These are phyloP conservation scores for Pterostichus madidus DNA, from an alignment of 2,888 invertebrate species.

Conservation along the genomic window DNA sequence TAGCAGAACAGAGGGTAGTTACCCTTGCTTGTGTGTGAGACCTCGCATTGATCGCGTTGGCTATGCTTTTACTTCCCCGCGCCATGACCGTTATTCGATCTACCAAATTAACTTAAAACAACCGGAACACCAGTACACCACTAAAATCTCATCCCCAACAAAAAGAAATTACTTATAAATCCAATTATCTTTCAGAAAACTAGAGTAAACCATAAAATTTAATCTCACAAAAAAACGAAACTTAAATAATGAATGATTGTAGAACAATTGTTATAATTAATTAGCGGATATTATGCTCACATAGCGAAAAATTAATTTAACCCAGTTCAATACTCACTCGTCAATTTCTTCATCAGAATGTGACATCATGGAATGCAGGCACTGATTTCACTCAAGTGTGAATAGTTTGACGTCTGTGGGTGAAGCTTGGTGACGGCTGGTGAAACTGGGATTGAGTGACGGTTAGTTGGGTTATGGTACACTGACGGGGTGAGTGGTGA, in stretches of 20 bases:
- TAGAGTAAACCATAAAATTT: not conserved
- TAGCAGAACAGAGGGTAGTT: constrained; percentile 44
- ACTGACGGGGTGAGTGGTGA: not conserved
- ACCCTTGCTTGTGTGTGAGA: constrained; percentile 30
- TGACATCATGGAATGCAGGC: constrained; percentile 41
- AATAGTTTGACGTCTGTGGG: no score
- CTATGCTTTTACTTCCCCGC: constrained; percentile 20
- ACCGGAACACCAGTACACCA: not conserved
- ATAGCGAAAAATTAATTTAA: not conserved
- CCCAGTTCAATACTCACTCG: constrained; percentile 46
- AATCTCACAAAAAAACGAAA: not conserved
- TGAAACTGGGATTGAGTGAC: not conserved
- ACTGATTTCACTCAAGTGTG: constrained; percentile 27
- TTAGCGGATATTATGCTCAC: no score
- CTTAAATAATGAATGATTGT: not conserved
- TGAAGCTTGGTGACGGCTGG: not conserved
- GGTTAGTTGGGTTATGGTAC: constrained; percentile 1
- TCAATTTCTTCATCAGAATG: constrained; percentile 63
- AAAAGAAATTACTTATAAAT: not conserved
- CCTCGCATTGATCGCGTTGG: constrained; percentile 43
- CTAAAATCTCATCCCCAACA: not conserved
- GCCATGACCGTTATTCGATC: constrained; percentile 42
- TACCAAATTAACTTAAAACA: constrained; percentile 30
- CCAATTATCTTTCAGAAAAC: not conserved
- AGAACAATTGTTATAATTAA: no score